A percentile compares a stretch with the other conserved stretches of the same genome.
These are phyloP conservation scores for Columba janthina DNA, from an alignment of 2,113 vertebrate genomes.

Conservation along the genomic window DNA sequence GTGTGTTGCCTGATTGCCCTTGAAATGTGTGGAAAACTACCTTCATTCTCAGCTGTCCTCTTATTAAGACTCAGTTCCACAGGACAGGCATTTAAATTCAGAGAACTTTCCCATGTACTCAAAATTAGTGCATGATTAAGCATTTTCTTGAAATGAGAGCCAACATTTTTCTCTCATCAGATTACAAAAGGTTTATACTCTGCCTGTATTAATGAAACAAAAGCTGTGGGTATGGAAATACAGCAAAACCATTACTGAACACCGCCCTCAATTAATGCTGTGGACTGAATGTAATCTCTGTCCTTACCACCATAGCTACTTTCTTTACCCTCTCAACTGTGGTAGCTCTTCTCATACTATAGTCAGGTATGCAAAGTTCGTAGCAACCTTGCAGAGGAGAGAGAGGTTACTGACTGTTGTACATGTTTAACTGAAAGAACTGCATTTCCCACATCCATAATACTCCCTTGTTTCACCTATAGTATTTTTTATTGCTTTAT, in stretches of 20 bases:
- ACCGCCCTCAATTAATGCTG: background rate
- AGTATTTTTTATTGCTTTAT: background rate
- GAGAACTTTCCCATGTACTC: background rate
- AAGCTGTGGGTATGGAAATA: background rate
- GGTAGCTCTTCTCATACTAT: background rate
- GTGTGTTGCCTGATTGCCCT: background rate
- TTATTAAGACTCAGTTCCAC: background rate
- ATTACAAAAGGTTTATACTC: background rate
- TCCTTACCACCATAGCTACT: accelerated
- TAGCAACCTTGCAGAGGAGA: background rate
- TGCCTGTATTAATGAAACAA: background rate
- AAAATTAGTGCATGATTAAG: background rate
- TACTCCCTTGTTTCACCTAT: background rate
- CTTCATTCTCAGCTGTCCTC: background rate
- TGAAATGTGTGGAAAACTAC: background rate
- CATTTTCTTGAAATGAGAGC: background rate
- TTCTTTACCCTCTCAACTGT: background rate
- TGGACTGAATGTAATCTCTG: background rate
- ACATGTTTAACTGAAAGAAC: background rate
- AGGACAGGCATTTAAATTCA: background rate
- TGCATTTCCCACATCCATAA: background rate
- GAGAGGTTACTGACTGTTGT: background rate
- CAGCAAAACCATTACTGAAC: background rate
- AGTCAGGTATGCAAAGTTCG: background rate
- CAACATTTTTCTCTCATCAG: background rate